Evolutionary conservation across 2,797 vertebrate species (phyloP).

Genomic region (Clamator glandarius): DNA sequence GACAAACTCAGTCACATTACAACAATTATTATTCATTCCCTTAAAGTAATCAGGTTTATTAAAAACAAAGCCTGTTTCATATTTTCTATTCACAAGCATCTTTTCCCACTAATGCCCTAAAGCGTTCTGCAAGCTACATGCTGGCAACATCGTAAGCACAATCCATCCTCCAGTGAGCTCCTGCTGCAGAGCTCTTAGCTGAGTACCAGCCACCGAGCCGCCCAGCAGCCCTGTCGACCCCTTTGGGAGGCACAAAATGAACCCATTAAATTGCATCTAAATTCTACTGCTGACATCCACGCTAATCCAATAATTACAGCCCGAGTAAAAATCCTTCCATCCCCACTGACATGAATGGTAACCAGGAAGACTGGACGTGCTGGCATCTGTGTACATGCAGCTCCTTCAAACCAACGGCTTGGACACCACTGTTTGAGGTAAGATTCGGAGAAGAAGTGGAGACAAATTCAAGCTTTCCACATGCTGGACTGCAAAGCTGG

Average conservation of each 20-base stretch:
- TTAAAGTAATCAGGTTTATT: neutral
- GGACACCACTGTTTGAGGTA: fast-evolving
- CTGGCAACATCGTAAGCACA: neutral
- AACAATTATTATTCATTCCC: neutral
- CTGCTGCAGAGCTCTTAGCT: neutral
- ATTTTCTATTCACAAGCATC: neutral
- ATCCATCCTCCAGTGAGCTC: neutral
- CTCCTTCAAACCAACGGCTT: neutral
- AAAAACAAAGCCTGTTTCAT: slow-evolving; percentile 20
- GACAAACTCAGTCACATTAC: neutral
- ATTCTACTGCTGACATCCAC: neutral
- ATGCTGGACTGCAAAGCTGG: neutral
- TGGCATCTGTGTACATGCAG: fast-evolving
- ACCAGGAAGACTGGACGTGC: neutral
- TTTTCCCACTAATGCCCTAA: neutral
- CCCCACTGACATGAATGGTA: neutral
- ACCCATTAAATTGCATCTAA: neutral
- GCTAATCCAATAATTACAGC: neutral
- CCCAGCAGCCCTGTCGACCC: neutral
- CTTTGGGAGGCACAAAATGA: fast-evolving
- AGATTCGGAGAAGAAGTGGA: neutral
- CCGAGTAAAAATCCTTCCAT: neutral
- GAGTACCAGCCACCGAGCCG: neutral
- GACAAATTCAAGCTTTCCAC: no score
- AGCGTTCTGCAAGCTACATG: neutral